Base-by-base conservation (phyloP, 2,113 vertebrate species). In the Peucedramus taeniatus region DNA sequence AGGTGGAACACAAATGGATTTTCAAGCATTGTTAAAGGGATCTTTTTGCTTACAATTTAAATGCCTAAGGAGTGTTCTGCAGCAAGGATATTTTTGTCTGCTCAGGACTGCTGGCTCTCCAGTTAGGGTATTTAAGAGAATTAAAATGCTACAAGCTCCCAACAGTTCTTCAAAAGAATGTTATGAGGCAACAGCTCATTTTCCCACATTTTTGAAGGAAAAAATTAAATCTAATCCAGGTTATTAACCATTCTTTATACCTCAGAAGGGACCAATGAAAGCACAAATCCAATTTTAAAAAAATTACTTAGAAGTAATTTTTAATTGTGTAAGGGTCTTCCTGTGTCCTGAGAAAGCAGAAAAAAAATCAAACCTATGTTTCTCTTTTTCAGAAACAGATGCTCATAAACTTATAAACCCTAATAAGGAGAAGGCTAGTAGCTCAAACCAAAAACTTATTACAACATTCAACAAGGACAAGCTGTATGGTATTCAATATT, bases 1-100 rank as follows among this genome's bases (percentile, higher is more conserved):
- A 90, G 88, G 57, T 63, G 44, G 66, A 93, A 90, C 75, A 76
- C 42, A 94, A 94, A 94, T n/a, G 30, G 33, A 94, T 96, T 95
- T 94, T 83, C 82, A 87, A 68, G 65, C 69, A 83, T 76, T 68
- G 59, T 89, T 91, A 39, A 54, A 85, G 15, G 2, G 0, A 3
- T 1, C 49, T 45, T 82, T 84, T 83, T 82, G 27, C 59, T 95
- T 56, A 85, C 42, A 90, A 64, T 80, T 91, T 85, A 83, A 95
- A 91, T 72, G 70, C 31, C 72, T 33, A 75, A 59, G 53, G 65
- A 91, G 33, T 31, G 31, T 22, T 94, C 64, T 88, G 68, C 82
- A 93, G 59, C 71, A 86, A 63, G 63, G 64, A 40, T 70, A 83
- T 80, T 94, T 83, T 30, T 37, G 27, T 87, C 76, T 83, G 72